Conservation (phyloP, 1,140 invertebrate genomes). For the Argopecten irradians region DNA sequence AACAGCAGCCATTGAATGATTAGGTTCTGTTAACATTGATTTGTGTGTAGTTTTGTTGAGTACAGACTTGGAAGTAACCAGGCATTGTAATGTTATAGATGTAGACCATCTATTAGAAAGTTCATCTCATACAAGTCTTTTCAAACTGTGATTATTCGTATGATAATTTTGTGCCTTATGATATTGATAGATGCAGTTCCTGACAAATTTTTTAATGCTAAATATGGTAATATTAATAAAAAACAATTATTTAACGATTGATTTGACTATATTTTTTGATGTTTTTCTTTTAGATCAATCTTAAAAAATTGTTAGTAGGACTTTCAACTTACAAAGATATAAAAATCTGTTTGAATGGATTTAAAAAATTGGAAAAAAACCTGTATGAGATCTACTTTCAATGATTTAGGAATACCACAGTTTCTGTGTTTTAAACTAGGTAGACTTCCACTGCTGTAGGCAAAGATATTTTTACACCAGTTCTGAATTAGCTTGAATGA, state of each 20-base stretch:
- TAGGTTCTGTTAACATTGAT: not conserved
- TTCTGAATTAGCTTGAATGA: not conserved
- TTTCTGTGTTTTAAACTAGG: not conserved
- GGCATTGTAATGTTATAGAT: not conserved
- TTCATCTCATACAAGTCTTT: not conserved
- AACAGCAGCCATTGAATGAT: not conserved
- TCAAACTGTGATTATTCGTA: too few relatives aligned
- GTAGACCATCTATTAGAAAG: not conserved
- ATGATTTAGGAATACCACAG: not conserved
- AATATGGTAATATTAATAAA: too few relatives aligned
- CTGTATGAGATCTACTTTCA: not conserved
- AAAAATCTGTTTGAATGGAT: too few relatives aligned
- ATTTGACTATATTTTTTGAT: too few relatives aligned
- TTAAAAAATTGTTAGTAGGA: too few relatives aligned
- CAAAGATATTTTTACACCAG: not conserved
- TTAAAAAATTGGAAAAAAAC: too few relatives aligned
- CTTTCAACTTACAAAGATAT: too few relatives aligned
- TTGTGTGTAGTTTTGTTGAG: not conserved
- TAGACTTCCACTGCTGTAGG: not conserved
- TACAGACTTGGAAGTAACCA: not conserved
- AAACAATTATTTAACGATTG: too few relatives aligned
- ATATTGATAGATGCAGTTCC: too few relatives aligned
- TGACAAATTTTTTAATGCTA: too few relatives aligned
- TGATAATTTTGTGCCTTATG: too few relatives aligned
- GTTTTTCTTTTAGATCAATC: too few relatives aligned